These are phyloP conservation scores for Sebastes itinus DNA, from an alignment of 2,797 vertebrate genomes.

Conservation along the genomic window DNA sequence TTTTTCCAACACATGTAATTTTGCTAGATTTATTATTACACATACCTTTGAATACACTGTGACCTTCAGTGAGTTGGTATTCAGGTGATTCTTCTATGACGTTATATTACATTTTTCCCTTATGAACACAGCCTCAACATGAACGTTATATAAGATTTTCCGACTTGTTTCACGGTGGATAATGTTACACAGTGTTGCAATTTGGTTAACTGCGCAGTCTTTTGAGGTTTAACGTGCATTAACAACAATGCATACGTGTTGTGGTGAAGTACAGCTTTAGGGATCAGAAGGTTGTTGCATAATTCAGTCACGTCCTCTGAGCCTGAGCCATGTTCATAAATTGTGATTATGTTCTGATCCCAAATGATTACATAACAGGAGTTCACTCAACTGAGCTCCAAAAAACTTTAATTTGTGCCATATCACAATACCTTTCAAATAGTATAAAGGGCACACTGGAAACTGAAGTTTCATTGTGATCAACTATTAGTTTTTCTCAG, in stretches of 20 bases:
- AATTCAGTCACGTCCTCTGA: conserved; percentile 18
- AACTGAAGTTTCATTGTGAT: background rate
- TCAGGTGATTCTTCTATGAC: background rate
- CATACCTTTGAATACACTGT: background rate
- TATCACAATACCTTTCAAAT: background rate
- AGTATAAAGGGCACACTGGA: background rate
- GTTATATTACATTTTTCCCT: background rate
- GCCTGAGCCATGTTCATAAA: conserved; percentile 11
- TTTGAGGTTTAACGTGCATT: background rate
- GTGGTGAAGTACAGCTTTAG: background rate
- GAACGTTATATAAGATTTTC: background rate
- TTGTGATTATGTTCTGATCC: background rate
- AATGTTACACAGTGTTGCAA: background rate
- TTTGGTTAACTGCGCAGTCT: background rate
- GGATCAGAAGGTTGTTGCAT: conserved; percentile 35
- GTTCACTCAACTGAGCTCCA: background rate
- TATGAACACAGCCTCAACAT: background rate
- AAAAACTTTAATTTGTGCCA: background rate
- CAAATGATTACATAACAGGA: background rate
- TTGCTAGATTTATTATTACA: background rate
- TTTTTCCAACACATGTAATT: background rate
- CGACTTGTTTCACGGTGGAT: background rate
- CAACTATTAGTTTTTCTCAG: background rate
- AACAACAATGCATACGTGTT: background rate
- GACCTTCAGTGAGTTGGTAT: background rate